phyloP scores from a whole-genome alignment of 2,797 vertebrate species.

The Hyperoplus immaculatus region DNA sequence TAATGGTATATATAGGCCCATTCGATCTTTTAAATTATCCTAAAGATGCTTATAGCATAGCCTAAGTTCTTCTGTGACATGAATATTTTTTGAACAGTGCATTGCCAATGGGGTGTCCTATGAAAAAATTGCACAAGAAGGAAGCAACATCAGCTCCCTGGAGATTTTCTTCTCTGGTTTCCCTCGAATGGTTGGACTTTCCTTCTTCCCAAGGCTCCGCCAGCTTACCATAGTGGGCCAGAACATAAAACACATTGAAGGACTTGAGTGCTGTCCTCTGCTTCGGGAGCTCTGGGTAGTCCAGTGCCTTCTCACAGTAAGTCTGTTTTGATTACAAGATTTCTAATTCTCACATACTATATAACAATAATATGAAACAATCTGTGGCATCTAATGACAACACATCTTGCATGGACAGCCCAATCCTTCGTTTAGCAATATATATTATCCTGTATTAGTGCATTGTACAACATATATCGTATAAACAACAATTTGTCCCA shows the following conservation, averaged over 20 bases:
- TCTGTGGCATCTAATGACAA: neutral
- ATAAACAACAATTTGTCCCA: neutral
- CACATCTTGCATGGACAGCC: neutral
- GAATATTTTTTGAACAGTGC: slow-evolving; percentile 79
- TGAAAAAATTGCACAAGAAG: slow-evolving; percentile 84
- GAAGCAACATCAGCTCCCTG: slow-evolving; percentile 77
- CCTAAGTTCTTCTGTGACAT: neutral
- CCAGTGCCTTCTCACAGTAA: slow-evolving; percentile 87
- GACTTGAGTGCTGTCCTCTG: slow-evolving; percentile 82
- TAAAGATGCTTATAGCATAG: neutral
- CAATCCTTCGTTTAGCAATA: slow-evolving; percentile 1
- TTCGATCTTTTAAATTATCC: no score
- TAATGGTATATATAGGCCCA: neutral
- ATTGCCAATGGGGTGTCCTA: slow-evolving; percentile 85
- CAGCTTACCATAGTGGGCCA: slow-evolving; percentile 88
- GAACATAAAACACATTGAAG: slow-evolving; percentile 85
- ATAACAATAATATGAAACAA: neutral
- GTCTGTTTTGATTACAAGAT: slow-evolving; percentile 40
- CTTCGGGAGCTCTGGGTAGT: slow-evolving; percentile 91
- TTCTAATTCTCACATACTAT: neutral
- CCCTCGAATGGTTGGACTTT: slow-evolving; percentile 85
- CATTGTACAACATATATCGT: neutral
- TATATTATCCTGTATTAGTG: neutral
- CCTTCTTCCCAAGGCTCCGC: slow-evolving; percentile 85
- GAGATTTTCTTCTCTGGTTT: slow-evolving; percentile 92